These are phyloP conservation scores for Labeo catla DNA, from an alignment of 2,113 vertebrate genomes.

Conservation along the genomic window DNA sequence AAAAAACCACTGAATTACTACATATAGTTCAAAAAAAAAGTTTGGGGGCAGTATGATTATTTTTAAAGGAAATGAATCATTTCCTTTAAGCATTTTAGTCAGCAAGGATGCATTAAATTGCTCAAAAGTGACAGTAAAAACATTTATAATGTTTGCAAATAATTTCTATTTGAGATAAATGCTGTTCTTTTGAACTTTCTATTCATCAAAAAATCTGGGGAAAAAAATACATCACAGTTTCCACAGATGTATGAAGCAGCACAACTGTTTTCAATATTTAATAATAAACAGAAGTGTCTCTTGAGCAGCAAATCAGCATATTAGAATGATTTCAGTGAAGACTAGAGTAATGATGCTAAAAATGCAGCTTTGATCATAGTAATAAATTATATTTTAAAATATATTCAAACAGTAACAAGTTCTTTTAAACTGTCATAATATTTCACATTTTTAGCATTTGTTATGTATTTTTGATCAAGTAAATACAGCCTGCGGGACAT, in stretches of 20 bases:
- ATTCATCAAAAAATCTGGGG: too few species aligned
- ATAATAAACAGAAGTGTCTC: neutral
- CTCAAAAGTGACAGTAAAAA: neutral
- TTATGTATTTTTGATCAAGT: neutral
- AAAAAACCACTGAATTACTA: neutral
- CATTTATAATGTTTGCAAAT: neutral
- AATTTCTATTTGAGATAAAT: neutral
- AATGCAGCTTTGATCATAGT: neutral
- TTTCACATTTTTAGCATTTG: neutral
- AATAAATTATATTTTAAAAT: neutral
- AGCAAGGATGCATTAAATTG: neutral
- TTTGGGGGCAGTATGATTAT: neutral
- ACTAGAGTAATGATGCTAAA: neutral
- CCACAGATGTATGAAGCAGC: neutral
- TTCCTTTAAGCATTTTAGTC: neutral
- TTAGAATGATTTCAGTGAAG: neutral
- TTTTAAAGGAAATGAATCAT: neutral
- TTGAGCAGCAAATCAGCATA: neutral
- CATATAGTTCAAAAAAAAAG: neutral
- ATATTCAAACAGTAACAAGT: neutral
- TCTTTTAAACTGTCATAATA: neutral
- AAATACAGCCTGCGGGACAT: neutral
- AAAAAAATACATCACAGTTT: neutral
- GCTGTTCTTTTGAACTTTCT: neutral
- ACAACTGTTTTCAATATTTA: neutral